phyloP scores from a whole-genome alignment of 1,140 invertebrate species.

The Sitodiplosis mosellana region DNA sequence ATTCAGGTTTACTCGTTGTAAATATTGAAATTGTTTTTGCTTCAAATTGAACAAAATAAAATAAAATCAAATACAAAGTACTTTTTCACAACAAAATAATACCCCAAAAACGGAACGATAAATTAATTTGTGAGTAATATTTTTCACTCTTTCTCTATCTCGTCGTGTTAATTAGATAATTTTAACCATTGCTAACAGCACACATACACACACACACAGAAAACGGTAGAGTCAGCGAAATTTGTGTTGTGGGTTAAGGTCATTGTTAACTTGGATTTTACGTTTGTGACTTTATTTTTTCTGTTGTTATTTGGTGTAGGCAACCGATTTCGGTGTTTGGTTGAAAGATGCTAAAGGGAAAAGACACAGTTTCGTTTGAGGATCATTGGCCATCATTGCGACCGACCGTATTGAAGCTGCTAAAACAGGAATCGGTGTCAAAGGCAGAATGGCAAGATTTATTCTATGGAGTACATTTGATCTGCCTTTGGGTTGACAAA shows the following conservation, averaged over 20 bases:
- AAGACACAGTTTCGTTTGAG: slow-evolving; percentile 42
- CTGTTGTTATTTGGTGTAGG: no score
- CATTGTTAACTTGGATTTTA: neutral
- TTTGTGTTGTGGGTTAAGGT: neutral
- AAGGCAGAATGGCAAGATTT: slow-evolving; percentile 92
- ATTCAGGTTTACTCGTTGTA: no score
- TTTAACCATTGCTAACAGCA: no score
- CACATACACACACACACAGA: neutral
- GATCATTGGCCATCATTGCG: slow-evolving; percentile 91
- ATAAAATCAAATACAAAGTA: neutral
- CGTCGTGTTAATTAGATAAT: no score
- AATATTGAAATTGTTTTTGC: neutral
- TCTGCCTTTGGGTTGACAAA: slow-evolving; percentile 93
- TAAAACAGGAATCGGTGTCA: slow-evolving; percentile 54
- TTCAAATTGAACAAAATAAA: neutral
- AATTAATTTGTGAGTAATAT: no score
- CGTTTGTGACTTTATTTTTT: neutral
- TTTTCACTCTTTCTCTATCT: no score
- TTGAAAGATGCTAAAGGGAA: neutral
- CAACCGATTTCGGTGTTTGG: no score
- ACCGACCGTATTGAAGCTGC: slow-evolving; percentile 75
- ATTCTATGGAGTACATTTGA: slow-evolving; percentile 86
- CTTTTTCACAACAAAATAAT: no score
- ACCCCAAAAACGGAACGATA: no score
- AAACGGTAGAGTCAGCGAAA: neutral